Evolutionary conservation across 2,113 vertebrate species (phyloP), one percentile per base, ranked within the genome.

Genomic region (Pogona vitticeps): DNA sequence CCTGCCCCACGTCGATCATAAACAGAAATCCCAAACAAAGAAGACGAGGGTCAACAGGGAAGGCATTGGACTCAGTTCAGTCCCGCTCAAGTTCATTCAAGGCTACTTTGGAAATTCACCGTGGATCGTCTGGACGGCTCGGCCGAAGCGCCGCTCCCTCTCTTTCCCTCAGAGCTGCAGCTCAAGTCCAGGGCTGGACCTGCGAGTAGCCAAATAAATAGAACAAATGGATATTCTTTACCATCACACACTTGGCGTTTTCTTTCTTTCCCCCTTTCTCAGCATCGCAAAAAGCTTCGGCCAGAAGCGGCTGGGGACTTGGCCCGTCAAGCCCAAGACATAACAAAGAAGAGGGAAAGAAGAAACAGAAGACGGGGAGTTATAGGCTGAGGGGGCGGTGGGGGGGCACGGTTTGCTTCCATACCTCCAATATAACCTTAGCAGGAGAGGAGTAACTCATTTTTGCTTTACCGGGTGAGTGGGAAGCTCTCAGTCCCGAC

Each of bases 401-500:
- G n/a, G n/a, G n/a, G n/a, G n/a, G n/a, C n/a, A n/a, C n/a, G n/a
- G n/a, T 18, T 56, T 15, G 42, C 42, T 76, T 52, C 26, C 75
- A 26, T 28, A 1, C 1, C 61, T 85, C 88, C 70, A 26, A 81
- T 0, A 40, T 46, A 65, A 9, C 0, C 1, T 0, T 91, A 90
- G 85, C 58, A 1, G 52, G 0, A 1, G 10, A 26, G 38, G 76
- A 58, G 33, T 1, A 65, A 18, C 42, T 33, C 42, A 28, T 63
- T 72, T 26, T 86, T 7, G 4, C 0, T 93, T 92, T 65, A 87
- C 73, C 7, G 28, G 68, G 31, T 67, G 63, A 17, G 40, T 42
- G 81, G 31, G 68, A 67, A 59, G 21, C 10, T 85, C 40, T 76
- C 88, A 94, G 90, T 88, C 80, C 79, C 3, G 31, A 71, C 84